Conservation (phyloP, 2,888 invertebrate genomes). For the Phorcus lineatus region DNA sequence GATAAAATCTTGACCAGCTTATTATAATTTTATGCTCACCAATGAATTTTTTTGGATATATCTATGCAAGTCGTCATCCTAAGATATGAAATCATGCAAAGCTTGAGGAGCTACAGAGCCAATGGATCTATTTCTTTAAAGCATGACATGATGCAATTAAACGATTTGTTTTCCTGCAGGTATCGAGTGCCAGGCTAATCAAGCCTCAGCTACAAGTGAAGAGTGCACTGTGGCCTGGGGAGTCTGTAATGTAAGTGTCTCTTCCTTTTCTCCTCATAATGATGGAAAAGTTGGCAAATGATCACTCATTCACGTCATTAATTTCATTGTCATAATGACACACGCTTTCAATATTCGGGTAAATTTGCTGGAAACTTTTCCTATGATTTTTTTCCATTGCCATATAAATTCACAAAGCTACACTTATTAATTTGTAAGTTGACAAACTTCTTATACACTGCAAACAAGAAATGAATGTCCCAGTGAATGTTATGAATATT, state of each 20-base stretch:
- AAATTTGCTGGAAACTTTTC: too few species aligned
- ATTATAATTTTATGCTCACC: too few species aligned
- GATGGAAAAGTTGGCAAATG: background rate
- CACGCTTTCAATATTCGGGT: too few species aligned
- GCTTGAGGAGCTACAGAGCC: background rate
- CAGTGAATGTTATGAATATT: too few species aligned
- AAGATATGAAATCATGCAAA: background rate
- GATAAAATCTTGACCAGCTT: too few species aligned
- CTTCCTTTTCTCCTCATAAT: background rate
- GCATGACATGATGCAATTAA: background rate
- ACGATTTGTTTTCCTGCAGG: slow-evolving; percentile 58
- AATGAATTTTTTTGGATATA: too few species aligned
- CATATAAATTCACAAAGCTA: background rate
- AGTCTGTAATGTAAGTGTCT: slow-evolving; percentile 92
- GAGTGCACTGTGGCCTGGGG: slow-evolving; percentile 99
- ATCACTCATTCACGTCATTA: background rate
- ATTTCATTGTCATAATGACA: too few species aligned
- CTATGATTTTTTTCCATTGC: too few species aligned
- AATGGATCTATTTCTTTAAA: background rate
- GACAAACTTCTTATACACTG: too few species aligned
- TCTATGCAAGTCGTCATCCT: background rate
- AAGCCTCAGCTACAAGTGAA: slow-evolving; percentile 97
- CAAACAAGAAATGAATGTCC: too few species aligned
- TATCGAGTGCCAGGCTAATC: slow-evolving; percentile 95
- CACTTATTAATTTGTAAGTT: too few species aligned